Evolutionary conservation across 2,797 vertebrate species (phyloP).

Genomic region (Pseudomugil gertrudae): DNA sequence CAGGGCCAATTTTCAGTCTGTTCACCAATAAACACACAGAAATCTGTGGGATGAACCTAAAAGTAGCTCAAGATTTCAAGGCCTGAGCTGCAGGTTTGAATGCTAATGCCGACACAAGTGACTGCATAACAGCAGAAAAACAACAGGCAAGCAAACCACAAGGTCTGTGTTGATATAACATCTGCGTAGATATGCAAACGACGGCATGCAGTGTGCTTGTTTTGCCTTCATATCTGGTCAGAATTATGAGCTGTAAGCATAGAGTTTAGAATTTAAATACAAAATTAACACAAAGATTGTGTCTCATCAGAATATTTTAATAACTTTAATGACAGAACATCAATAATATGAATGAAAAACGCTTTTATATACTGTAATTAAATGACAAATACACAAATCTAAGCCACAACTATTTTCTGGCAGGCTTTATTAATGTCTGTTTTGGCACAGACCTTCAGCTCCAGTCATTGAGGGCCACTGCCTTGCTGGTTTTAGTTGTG

Average conservation of each 20-base stretch:
- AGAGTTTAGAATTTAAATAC: neutral
- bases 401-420: neutral
- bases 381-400: neutral
- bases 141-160: conserved; percentile 24
- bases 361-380: neutral
- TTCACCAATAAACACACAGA: conserved; percentile 22
- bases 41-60: conserved; percentile 6
- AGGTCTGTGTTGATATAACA: conserved; percentile 30
- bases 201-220: conserved; percentile 34
- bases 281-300: neutral
- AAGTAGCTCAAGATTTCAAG: conserved; percentile 5
- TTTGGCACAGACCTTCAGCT: neutral
- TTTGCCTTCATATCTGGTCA: conserved; percentile 27
- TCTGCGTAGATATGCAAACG: conserved; percentile 7
- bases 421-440: neutral
- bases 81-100: conserved; percentile 15
- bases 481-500: neutral
- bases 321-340: neutral
- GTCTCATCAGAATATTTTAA: neutral
- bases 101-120: conserved; percentile 9
- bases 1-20: conserved; percentile 36
- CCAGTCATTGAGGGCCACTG: neutral
- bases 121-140: conserved; percentile 21
- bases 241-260: neutral
- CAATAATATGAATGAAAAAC: neutral